A percentile compares a stretch with the other conserved stretches of the same genome.
Evolutionary conservation across 2,113 vertebrate genomes (phyloP).

Genomic region (Oenanthe melanoleuca): DNA sequence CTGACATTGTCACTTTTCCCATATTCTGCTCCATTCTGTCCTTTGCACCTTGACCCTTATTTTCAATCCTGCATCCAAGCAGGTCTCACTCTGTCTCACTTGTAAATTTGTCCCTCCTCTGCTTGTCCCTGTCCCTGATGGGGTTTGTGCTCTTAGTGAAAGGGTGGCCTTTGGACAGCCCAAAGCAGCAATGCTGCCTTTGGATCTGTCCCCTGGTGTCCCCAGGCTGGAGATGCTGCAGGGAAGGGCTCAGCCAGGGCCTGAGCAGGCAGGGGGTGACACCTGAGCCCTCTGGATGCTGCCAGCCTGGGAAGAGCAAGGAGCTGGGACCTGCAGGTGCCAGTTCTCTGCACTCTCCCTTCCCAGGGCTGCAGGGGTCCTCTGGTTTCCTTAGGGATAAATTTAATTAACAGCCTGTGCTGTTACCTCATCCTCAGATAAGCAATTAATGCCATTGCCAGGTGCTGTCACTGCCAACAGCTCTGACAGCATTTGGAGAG

Average conservation of each 20-base stretch:
- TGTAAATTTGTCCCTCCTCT: background rate
- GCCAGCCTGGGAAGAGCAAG: background rate
- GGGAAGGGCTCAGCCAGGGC: background rate
- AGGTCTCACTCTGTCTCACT: background rate
- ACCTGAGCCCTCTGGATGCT: background rate
- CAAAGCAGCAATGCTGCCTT: background rate
- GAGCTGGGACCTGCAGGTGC: background rate
- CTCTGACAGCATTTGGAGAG: constrained; percentile 29
- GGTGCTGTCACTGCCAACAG: constrained; percentile 34
- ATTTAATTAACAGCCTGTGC: constrained; percentile 12
- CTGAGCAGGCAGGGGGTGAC: background rate
- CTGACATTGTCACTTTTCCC: background rate
- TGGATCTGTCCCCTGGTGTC: background rate
- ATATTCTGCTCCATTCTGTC: background rate
- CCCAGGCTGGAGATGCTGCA: background rate
- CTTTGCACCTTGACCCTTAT: background rate
- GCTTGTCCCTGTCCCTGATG: accelerated
- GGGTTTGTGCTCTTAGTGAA: background rate
- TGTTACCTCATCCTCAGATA: constrained; percentile 15
- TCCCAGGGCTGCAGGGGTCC: background rate
- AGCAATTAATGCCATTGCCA: constrained; percentile 42
- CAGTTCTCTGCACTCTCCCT: background rate
- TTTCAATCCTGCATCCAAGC: background rate
- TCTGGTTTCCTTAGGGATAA: background rate
- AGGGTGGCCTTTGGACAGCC: background rate